Evolutionary conservation across 2,113 vertebrate species (phyloP).

Genomic region (Maylandia zebra): DNA sequence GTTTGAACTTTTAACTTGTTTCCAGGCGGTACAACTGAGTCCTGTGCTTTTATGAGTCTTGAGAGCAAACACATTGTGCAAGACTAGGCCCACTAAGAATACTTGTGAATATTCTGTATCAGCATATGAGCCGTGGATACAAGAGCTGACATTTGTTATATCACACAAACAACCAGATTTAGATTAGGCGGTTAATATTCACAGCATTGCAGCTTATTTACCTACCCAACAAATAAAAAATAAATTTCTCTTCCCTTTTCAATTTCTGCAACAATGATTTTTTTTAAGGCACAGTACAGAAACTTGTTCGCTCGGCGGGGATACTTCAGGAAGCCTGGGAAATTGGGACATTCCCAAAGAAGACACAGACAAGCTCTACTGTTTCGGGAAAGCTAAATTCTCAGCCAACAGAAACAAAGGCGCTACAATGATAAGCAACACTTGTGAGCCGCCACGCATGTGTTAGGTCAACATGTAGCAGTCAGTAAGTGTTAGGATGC

Average conservation of each 20-base stretch:
- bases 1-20: neutral
- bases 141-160: neutral
- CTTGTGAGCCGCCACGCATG: neutral
- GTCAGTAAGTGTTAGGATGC: neutral
- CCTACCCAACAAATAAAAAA: neutral
- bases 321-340: neutral
- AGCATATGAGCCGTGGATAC: neutral
- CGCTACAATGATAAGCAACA: neutral
- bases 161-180: neutral
- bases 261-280: neutral
- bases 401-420: neutral
- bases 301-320: neutral
- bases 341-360: neutral
- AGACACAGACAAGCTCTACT: neutral
- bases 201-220: neutral
- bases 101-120: neutral
- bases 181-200: neutral
- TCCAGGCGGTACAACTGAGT: neutral
- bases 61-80: neutral
- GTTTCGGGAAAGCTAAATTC: neutral
- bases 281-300: neutral
- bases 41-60: neutral
- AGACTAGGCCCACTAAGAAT: neutral
- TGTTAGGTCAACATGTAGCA: neutral
- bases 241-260: neutral